A percentile compares a stretch with the other conserved stretches of the same genome.
phyloP scores from a whole-genome alignment of 2,888 invertebrate species.

The Meiosimyza decipiens region DNA sequence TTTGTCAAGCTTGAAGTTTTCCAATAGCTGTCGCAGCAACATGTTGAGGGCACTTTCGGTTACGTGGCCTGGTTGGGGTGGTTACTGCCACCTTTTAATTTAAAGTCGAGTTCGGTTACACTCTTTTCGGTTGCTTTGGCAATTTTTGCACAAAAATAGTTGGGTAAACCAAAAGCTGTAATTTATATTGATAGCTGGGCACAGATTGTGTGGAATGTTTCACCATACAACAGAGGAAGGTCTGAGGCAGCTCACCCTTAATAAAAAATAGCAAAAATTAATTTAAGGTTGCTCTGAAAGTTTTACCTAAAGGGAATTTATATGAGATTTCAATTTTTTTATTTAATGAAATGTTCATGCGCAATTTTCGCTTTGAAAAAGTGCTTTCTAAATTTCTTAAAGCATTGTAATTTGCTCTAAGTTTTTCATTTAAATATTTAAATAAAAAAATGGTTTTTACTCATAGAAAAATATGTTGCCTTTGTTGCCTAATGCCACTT shows the following conservation, averaged over 20 bases:
- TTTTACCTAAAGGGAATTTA: no score
- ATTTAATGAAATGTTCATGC: no score
- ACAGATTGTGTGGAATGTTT: neutral
- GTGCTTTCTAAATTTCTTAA: no score
- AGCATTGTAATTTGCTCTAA: no score
- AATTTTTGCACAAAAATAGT: constrained; percentile 16
- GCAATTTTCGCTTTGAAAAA: no score
- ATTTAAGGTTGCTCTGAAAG: neutral
- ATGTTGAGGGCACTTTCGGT: neutral
- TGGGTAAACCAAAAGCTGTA: constrained; percentile 25
- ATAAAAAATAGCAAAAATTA: neutral
- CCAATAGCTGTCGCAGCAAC: constrained; percentile 28
- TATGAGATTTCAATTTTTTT: no score
- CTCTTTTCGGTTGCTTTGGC: neutral
- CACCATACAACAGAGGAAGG: neutral
- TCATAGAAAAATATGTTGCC: no score
- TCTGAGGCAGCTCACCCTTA: neutral
- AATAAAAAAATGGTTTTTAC: no score
- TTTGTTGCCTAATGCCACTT: no score
- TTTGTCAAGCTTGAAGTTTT: constrained; percentile 26
- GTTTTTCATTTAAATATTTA: no score
- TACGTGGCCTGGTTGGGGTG: no score
- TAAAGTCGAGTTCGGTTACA: neutral
- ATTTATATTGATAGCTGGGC: constrained; percentile 14
- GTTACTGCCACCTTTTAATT: neutral